phyloP scores from a whole-genome alignment of 2,113 vertebrate genomes.

The Drymodes brunneopygia region DNA sequence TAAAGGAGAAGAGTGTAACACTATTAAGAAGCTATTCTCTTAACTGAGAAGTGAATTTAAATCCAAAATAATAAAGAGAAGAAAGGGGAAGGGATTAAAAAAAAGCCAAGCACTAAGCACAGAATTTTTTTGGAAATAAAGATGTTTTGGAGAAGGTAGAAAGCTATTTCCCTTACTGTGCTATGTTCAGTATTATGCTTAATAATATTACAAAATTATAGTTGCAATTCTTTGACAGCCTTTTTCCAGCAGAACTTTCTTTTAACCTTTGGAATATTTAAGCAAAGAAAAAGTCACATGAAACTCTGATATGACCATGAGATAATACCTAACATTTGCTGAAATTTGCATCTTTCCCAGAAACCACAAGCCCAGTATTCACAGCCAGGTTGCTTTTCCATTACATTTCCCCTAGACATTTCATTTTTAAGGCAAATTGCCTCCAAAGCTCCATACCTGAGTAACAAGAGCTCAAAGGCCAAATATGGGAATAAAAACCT shows the following conservation, averaged over 20 bases:
- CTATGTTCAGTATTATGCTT: background rate
- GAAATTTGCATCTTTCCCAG: background rate
- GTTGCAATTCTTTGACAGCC: background rate
- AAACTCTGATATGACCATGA: background rate
- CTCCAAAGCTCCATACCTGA: background rate
- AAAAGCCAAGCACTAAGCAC: background rate
- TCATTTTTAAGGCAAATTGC: background rate
- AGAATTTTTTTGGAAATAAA: background rate
- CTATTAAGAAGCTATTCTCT: background rate
- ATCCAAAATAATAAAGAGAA: background rate
- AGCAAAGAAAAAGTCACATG: background rate
- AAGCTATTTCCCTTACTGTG: background rate
- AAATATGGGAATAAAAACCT: background rate
- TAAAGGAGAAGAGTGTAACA: background rate
- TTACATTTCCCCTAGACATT: background rate
- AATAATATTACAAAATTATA: background rate
- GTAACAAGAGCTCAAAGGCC: background rate
- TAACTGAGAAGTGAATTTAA: background rate
- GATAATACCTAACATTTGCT: rapidly evolving
- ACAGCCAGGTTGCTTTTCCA: background rate
- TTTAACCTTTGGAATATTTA: background rate
- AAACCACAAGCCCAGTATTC: background rate
- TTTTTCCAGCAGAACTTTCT: background rate
- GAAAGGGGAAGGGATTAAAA: background rate
- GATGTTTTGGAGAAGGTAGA: background rate